Base-by-base conservation (phyloP, 2,888 invertebrate genomes). In the Tenthredo amoena region DNA sequence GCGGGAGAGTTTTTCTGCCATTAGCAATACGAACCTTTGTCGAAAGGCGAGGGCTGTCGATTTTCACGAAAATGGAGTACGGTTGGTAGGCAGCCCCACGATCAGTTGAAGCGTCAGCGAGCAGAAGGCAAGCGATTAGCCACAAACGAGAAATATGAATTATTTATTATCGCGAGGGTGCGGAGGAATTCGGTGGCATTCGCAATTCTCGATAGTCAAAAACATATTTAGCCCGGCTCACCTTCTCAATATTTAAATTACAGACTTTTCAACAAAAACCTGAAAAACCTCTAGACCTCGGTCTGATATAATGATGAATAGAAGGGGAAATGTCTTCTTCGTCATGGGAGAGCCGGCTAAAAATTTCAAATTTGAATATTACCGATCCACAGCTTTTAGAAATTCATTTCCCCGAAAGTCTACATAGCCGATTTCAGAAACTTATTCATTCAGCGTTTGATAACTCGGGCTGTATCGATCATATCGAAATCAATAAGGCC, bases 121-220 rank as follows among this genome's bases (percentile, higher is more conserved):
- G 50, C 50, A 62, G 37, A 58, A 83, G 50, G 83, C 68, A 47
- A 83, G 83, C 71, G 83, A 83, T 83, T 83, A 83, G 71, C 83
- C 68, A 18, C 71, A 50, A 81, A 68, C 50, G 83, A 71, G 71
- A 47, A 71, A 83, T 71, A 83, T 83, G 83, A 68, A 83, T 83
- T 83, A 83, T 83, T 83, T 34, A 83, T 83, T 34, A 47, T 81
- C 26, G 18, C 34, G 34, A 79, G 62, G 34, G 58, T 40, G 77
- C 18, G 40, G 21, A 10, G 58, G 15, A 62, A 62, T 81, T 62
- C 50, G 40, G 62, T 62, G 2, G 18, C 7, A n/a, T 34, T 81
- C 47, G 5, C 34, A 34, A 58, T 81, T 81, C 37, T 18, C 81
- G 62, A 62, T 81, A 58, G 81, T 68, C 47, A 26, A 62, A 43